Evolutionary conservation across 35 echinoderm and acorn worm species (phyloP).

Genomic region (Patiria miniata): DNA sequence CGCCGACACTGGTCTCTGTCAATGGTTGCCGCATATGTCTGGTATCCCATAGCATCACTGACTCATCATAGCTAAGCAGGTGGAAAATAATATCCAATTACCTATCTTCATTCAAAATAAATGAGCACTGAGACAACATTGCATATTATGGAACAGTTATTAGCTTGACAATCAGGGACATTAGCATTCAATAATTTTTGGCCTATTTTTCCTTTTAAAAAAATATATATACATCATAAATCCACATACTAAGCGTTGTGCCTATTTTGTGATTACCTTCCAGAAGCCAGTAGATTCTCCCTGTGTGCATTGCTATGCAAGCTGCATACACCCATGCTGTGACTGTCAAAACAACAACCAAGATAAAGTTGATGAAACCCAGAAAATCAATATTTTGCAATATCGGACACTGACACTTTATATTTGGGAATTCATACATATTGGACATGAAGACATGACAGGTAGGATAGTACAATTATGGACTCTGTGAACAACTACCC

Average conservation of each 20-base stretch:
- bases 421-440: no score
- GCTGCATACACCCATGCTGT: slow-evolving; percentile 89
- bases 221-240: no score
- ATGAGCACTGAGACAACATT: neutral
- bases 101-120: neutral
- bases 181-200: no score
- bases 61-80: slow-evolving; percentile 83
- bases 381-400: no score
- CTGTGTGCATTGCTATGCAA: slow-evolving; percentile 69
- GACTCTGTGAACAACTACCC: no score
- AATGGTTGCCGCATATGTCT: slow-evolving; percentile 81
- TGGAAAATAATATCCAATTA: neutral
- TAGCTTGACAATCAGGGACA: no score
- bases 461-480: no score
- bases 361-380: no score
- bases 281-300: slow-evolving; percentile 77
- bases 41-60: slow-evolving; percentile 89
- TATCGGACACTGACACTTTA: no score
- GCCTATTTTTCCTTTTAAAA: no score
- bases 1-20: slow-evolving; percentile 68
- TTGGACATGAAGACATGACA: no score
- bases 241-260: no score
- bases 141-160: neutral
- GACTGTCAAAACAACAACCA: slow-evolving; percentile 39
- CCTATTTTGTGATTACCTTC: slow-evolving; percentile 60